Conservation (phyloP, 2,113 vertebrate species). For the Eulemur macaco region DNA sequence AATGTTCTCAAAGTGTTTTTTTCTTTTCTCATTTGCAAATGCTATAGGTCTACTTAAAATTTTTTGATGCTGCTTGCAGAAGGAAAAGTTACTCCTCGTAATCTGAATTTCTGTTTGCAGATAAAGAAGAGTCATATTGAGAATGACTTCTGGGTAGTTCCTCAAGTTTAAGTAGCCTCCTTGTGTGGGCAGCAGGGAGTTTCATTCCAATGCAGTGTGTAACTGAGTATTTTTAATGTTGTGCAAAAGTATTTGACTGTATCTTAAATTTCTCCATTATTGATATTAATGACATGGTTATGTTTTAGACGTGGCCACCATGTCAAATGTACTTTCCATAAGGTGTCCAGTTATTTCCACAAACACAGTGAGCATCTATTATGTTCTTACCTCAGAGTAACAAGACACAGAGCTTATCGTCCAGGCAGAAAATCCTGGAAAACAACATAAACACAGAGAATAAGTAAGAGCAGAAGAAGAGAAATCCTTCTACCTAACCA, state of each 20-base stretch:
- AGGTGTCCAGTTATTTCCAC: background rate
- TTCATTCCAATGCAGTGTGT: conserved; percentile 59
- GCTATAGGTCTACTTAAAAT: background rate
- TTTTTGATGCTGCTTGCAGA: background rate
- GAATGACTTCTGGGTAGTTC: conserved; percentile 59
- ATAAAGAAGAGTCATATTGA: conserved; percentile 63
- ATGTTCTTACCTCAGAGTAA: background rate
- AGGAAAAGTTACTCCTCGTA: background rate
- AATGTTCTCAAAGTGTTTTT: background rate
- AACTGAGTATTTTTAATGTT: conserved; percentile 55
- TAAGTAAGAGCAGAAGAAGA: background rate
- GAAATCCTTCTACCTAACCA: background rate
- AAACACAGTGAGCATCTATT: background rate
- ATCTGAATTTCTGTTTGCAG: conserved; percentile 54
- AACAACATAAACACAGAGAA: background rate
- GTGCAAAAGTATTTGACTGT: conserved; percentile 45
- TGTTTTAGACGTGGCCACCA: background rate
- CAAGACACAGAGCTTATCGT: background rate
- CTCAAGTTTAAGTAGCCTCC: conserved; percentile 50
- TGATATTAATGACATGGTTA: conserved; percentile 42
- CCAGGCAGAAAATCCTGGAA: background rate
- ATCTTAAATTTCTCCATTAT: conserved; percentile 55
- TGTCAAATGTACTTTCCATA: background rate
- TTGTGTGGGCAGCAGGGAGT: background rate
- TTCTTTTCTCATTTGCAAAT: conserved; percentile 17